These are phyloP conservation scores for Tridacna gigas DNA, from an alignment of 2,888 invertebrate genomes.

Conservation along the genomic window DNA sequence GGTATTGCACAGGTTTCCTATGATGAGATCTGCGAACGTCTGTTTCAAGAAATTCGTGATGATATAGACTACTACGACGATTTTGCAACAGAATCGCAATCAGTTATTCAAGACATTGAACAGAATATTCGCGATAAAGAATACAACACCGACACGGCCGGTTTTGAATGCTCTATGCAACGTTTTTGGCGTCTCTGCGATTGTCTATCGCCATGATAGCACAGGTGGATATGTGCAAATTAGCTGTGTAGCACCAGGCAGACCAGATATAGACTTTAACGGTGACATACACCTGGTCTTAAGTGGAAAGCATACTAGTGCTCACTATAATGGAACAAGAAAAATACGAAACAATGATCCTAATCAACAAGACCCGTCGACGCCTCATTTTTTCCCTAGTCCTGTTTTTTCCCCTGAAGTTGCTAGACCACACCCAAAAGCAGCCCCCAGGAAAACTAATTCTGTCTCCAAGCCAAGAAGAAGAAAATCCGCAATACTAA, in stretches of 20 bases:
- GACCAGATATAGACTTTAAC: not conserved
- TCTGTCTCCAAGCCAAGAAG: too few relatives aligned
- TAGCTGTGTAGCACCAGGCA: not conserved
- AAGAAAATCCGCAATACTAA: too few relatives aligned
- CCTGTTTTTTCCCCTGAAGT: too few relatives aligned
- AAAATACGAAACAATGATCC: not conserved
- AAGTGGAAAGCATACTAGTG: not conserved
- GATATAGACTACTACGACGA: not conserved
- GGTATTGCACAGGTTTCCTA: not conserved
- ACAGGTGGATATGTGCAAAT: not conserved
- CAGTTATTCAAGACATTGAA: too few relatives aligned
- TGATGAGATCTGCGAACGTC: conserved; percentile 1
- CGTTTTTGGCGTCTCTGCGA: not conserved
- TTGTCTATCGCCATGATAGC: not conserved
- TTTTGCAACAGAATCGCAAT: not conserved
- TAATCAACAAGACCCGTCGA: too few relatives aligned
- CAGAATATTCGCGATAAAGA: not conserved
- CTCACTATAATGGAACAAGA: not conserved
- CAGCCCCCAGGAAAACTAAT: too few relatives aligned
- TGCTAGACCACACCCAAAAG: too few relatives aligned
- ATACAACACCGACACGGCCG: not conserved
- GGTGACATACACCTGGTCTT: not conserved
- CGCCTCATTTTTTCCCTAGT: too few relatives aligned
- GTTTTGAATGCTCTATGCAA: not conserved
- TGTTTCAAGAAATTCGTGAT: not conserved